A percentile compares a stretch with the other conserved stretches of the same genome.
These are phyloP conservation scores for Drosophila testacea DNA, from an alignment of 2,888 invertebrate species.

Conservation along the genomic window DNA sequence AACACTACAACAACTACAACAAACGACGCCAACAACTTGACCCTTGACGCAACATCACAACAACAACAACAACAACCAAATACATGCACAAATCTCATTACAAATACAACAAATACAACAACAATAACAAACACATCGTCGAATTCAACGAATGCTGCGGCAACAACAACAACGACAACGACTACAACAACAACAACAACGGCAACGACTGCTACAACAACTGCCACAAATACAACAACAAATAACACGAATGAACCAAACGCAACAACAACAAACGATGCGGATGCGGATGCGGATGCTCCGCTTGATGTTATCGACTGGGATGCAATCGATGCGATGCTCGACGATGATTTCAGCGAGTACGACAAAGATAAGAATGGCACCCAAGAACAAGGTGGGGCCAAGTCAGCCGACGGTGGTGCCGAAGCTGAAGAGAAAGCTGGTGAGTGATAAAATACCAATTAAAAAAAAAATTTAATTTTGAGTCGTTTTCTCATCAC, in stretches of 20 bases:
- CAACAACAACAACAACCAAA: constrained; percentile 73
- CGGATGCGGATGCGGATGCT: constrained; percentile 72
- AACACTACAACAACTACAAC: constrained; percentile 72
- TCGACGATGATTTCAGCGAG: constrained; percentile 83
- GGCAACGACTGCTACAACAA: constrained; percentile 76
- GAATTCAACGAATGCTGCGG: constrained; percentile 75
- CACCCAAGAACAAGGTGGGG: constrained; percentile 71
- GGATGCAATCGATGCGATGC: constrained; percentile 84
- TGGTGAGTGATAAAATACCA: constrained; percentile 86
- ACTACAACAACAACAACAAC: constrained; percentile 60
- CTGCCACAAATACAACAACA: constrained; percentile 62
- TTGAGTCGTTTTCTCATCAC: too few relatives aligned
- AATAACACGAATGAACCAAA: constrained; percentile 83
- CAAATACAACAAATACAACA: constrained; percentile 83
- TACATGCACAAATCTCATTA: constrained; percentile 82
- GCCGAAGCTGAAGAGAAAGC: constrained; percentile 91
- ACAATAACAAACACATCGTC: constrained; percentile 83
- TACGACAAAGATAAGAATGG: constrained; percentile 83
- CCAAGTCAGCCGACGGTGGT: constrained; percentile 77
- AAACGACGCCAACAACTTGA: constrained; percentile 74
- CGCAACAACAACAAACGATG: constrained; percentile 53
- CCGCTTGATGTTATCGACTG: constrained; percentile 83
- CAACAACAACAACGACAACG: constrained; percentile 57
- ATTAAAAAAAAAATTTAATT: too few relatives aligned
- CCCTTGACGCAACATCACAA: constrained; percentile 80